Conservation (phyloP, 2,888 invertebrate genomes). For the Leptinotarsa juncta region DNA sequence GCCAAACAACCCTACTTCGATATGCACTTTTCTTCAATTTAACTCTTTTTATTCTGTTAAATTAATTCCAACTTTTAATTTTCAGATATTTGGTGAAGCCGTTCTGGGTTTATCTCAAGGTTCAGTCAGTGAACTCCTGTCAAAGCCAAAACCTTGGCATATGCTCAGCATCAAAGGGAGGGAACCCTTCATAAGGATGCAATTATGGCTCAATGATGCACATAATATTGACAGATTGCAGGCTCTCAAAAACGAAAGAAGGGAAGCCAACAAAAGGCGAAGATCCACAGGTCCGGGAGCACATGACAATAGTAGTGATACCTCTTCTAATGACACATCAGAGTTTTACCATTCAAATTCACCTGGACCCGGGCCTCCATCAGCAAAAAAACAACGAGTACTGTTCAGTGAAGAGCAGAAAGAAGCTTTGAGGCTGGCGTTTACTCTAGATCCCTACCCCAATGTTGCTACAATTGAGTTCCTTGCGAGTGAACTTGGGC, state of each 20-base stretch:
- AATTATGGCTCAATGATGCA: constrained; percentile 95
- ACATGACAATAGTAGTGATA: constrained; percentile 89
- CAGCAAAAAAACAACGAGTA: constrained; percentile 94
- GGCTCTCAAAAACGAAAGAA: constrained; percentile 88
- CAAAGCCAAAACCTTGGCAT: constrained; percentile 99
- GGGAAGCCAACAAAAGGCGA: constrained; percentile 91
- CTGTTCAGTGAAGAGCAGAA: constrained; percentile 99
- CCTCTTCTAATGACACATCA: constrained; percentile 88
- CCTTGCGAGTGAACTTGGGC: constrained; percentile 88
- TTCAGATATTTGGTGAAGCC: constrained; percentile 93
- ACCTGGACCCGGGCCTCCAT: constrained; percentile 84
- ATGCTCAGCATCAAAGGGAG: constrained; percentile 98
- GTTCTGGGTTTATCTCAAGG: constrained; percentile 96
- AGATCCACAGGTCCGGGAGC: constrained; percentile 84
- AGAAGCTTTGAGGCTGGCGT: constrained; percentile 93
- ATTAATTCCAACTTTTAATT: constrained; percentile 47
- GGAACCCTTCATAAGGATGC: constrained; percentile 96
- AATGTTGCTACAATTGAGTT: constrained; percentile 97
- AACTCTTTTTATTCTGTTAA: neutral
- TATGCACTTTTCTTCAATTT: neutral
- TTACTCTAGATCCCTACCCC: constrained; percentile 96
- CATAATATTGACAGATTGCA: constrained; percentile 95
- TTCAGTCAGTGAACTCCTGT: constrained; percentile 95
- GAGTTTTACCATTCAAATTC: constrained; percentile 90
- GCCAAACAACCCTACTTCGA: neutral